These are phyloP conservation scores for Prionailurus viverrinus DNA, from an alignment of 2,113 vertebrate species.

Conservation along the genomic window DNA sequence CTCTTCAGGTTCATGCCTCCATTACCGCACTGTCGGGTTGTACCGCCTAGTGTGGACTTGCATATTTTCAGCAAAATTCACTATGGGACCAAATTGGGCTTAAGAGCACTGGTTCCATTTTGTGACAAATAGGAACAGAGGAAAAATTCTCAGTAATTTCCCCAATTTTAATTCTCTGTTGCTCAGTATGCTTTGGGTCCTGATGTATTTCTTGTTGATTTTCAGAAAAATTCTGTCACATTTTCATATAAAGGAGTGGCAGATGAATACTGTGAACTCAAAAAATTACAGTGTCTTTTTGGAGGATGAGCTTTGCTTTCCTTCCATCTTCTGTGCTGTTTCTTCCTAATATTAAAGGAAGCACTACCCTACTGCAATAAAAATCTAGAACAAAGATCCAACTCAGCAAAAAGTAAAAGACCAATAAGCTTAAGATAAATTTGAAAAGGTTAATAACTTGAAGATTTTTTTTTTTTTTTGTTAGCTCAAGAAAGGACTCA, in stretches of 20 bases:
- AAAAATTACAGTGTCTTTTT: background rate
- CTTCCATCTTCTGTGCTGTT: constrained; percentile 31
- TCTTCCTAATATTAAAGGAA: background rate
- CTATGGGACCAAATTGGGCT: background rate
- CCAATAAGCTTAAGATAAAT: constrained; percentile 24
- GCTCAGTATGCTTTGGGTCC: background rate
- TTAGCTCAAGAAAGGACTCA: constrained; percentile 12
- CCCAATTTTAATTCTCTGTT: constrained; percentile 1
- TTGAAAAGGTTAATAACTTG: constrained; percentile 38
- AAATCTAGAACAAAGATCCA: constrained; percentile 20
- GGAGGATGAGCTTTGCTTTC: background rate
- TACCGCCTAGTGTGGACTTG: background rate
- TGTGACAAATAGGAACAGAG: constrained; percentile 7
- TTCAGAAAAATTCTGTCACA: constrained; percentile 5
- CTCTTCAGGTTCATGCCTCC: background rate
- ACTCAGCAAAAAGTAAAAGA: background rate
- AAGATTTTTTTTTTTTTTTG: constrained; percentile 5
- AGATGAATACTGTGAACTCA: background rate
- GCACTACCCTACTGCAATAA: background rate
- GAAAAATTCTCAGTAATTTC: constrained; percentile 11
- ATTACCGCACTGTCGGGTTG: background rate
- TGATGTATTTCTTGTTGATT: constrained; percentile 40
- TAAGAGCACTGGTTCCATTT: background rate
- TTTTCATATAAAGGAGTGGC: background rate
- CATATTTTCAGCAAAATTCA: constrained; percentile 37